Percentiles rank a stretch among this genome's conserved stretches.
Conservation (phyloP, 2,113 vertebrate species). For the Neopipo cinnamomea region DNA sequence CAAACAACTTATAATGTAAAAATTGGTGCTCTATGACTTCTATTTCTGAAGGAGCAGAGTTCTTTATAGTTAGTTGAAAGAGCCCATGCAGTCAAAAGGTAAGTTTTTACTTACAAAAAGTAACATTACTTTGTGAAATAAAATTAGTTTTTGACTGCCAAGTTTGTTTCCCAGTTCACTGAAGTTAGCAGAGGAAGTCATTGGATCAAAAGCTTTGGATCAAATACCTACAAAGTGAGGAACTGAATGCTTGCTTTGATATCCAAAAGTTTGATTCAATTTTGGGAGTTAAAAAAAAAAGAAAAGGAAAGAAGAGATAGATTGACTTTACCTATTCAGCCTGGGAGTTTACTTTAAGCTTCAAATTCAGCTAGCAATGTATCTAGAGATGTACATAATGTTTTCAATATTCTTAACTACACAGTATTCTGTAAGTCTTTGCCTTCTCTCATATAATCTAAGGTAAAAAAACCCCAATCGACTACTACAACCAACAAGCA, state of each 20-base stretch:
- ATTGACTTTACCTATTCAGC: not conserved
- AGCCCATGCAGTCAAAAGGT: not conserved
- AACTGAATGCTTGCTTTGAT: accelerated
- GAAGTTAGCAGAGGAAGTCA: not conserved
- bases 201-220: not conserved
- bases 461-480: not conserved
- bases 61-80: not conserved
- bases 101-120: not conserved
- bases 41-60: not conserved
- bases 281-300: no score
- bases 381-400: not conserved
- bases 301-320: accelerated
- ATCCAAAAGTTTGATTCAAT: not conserved
- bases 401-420: not conserved
- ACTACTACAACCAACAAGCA: not conserved
- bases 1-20: not conserved
- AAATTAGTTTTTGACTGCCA: not conserved
- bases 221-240: not conserved
- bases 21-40: not conserved
- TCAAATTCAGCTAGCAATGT: not conserved
- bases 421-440: not conserved
- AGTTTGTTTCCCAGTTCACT: not conserved
- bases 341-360: not conserved
- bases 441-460: not conserved
- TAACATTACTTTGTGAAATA: not conserved